These are phyloP conservation scores for Willowsia nigromaculata DNA, from an alignment of 2,888 invertebrate species.

Conservation along the genomic window DNA sequence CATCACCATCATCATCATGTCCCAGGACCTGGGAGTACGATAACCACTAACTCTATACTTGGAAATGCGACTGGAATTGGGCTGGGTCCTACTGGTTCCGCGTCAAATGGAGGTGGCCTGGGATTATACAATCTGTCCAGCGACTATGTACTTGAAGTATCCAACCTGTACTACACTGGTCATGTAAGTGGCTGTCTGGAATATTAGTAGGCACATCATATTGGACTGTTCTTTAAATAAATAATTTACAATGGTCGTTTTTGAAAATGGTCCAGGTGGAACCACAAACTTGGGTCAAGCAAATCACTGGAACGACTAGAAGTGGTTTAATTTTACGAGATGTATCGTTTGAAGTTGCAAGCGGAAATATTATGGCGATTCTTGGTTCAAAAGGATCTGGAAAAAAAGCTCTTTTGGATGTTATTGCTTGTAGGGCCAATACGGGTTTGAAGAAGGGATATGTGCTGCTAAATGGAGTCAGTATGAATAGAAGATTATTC, in stretches of 20 bases:
- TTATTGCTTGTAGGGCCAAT: conserved; percentile 84
- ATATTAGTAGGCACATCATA: neutral
- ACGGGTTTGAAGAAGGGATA: conserved; percentile 85
- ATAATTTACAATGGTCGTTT: too few relatives aligned
- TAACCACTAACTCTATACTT: conserved; percentile 52
- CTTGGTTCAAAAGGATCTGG: conserved; percentile 95
- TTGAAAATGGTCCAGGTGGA: conserved; percentile 85
- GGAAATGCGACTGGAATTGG: conserved; percentile 54
- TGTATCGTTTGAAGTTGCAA: conserved; percentile 93
- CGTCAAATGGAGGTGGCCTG: conserved; percentile 51
- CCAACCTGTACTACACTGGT: conserved; percentile 93
- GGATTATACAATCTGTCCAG: conserved; percentile 81
- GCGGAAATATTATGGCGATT: conserved; percentile 95
- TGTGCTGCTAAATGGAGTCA: conserved; percentile 92
- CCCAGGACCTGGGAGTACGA: conserved; percentile 57
- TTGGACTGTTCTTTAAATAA: neutral
- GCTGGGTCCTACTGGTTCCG: conserved; percentile 28
- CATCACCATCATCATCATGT: conserved; percentile 62
- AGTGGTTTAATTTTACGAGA: conserved; percentile 94
- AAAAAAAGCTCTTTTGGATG: conserved; percentile 95
- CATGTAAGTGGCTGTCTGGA: neutral
- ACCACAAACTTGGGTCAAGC: conserved; percentile 88
- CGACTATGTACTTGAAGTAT: conserved; percentile 92
- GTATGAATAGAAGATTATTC: conserved; percentile 89
- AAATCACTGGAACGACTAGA: conserved; percentile 88